Percentiles rank a stretch among this genome's conserved stretches.
phyloP scores from a whole-genome alignment of 2,113 vertebrate genomes.

The Stigmatopora argus region DNA sequence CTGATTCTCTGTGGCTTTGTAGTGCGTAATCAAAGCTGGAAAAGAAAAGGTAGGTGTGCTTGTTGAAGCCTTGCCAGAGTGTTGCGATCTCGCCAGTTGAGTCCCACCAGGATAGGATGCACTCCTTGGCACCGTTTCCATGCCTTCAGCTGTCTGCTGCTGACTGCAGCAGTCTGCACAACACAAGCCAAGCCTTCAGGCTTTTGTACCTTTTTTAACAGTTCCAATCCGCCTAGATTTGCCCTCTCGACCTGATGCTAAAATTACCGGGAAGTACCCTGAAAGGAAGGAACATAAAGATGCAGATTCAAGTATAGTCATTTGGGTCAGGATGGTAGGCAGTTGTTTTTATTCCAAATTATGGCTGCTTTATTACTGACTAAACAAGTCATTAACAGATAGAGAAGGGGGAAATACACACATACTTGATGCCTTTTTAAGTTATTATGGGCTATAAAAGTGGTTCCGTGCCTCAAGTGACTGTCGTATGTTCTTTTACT shows the following conservation, averaged over 20 bases:
- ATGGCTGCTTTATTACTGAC: not conserved
- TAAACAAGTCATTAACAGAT: not conserved
- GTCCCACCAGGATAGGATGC: constrained; percentile 21
- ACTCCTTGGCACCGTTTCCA: constrained; percentile 29
- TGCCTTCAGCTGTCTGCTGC: constrained; percentile 36
- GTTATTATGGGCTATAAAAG: not conserved
- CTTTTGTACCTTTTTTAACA: constrained; percentile 2
- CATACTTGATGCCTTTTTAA: not conserved
- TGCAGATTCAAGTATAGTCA: constrained; percentile 1
- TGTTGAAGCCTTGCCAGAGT: not conserved
- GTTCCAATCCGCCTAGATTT: constrained; percentile 14
- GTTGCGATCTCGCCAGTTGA: constrained; percentile 8
- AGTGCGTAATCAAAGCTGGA: not conserved
- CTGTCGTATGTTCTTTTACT: not conserved
- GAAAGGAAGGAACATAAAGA: constrained; percentile 7
- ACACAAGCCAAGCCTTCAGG: constrained; percentile 25
- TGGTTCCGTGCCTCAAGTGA: not conserved
- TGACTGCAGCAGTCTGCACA: constrained; percentile 22
- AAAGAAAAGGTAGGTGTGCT: not conserved
- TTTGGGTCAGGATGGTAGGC: not conserved
- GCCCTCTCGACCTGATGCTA: constrained; percentile 11
- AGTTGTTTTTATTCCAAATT: not conserved
- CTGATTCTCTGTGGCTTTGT: not conserved
- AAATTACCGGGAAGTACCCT: constrained; percentile 10
- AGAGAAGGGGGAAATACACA: not conserved